phyloP scores from a whole-genome alignment of 2,113 vertebrate genomes.

The Upupa epops region DNA sequence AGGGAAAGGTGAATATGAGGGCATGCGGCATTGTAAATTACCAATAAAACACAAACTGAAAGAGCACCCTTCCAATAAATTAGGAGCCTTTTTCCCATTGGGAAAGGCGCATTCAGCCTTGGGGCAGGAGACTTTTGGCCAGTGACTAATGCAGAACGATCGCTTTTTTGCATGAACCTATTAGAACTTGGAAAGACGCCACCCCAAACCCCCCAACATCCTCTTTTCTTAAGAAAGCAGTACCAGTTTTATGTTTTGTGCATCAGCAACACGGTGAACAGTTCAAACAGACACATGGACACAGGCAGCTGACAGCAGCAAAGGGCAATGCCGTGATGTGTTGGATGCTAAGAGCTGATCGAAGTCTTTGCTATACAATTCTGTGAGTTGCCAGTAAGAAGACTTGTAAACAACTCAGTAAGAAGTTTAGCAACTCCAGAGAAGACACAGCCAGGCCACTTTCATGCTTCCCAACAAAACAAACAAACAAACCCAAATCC shows the following conservation, averaged over 20 bases:
- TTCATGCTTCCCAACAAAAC: not conserved
- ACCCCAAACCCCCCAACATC: no score
- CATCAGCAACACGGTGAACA: not conserved
- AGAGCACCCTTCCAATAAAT: constrained; percentile 63
- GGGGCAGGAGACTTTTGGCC: not conserved
- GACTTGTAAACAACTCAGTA: not conserved
- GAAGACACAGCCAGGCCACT: not conserved
- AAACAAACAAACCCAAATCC: not conserved
- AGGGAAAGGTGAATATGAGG: constrained; percentile 76
- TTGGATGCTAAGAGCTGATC: not conserved
- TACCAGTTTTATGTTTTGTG: not conserved
- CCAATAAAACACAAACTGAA: constrained; percentile 67
- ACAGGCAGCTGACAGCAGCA: not conserved
- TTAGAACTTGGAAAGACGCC: not conserved
- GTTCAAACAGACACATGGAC: not conserved
- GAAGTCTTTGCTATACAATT: not conserved
- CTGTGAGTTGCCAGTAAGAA: not conserved
- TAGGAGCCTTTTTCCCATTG: constrained; percentile 28
- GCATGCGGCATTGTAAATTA: constrained; percentile 73
- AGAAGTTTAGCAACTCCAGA: not conserved
- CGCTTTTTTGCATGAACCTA: not conserved
- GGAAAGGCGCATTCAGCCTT: not conserved
- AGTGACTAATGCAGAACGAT: not conserved
- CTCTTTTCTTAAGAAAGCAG: not conserved
- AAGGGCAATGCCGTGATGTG: not conserved